Percentiles rank a stretch among this genome's conserved stretches.
phyloP scores from a whole-genome alignment of 1,140 invertebrate species.

The Diorhabda carinulata region DNA sequence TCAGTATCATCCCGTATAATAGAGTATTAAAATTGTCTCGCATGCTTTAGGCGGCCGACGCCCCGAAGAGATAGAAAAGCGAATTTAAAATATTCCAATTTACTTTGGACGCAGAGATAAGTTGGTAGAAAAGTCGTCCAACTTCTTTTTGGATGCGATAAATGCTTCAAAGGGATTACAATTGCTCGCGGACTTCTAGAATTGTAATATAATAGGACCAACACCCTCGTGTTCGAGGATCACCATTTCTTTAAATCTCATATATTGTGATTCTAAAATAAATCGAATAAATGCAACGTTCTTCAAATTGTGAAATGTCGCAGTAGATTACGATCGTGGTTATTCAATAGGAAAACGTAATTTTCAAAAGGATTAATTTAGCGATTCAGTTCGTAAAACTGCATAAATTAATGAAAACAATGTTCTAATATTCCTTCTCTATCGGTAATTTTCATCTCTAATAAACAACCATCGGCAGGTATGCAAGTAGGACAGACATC shows the following conservation, averaged over 20 bases:
- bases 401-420: too few species aligned
- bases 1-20: too few species aligned
- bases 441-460: too few species aligned
- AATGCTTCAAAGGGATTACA: slow-evolving; percentile 5
- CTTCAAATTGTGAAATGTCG: slow-evolving; percentile 21
- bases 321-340: slow-evolving; percentile 7
- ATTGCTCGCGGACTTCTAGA: slow-evolving; percentile 15
- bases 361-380: too few species aligned
- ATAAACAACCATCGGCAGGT: too few species aligned
- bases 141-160: slow-evolving; percentile 12
- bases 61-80: slow-evolving; percentile 31
- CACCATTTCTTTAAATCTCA: slow-evolving; percentile 42
- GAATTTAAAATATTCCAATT: slow-evolving; percentile 39
- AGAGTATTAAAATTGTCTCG: slow-evolving; percentile 31
- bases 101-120: slow-evolving; percentile 34
- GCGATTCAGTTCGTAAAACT: too few species aligned
- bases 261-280: slow-evolving; percentile 41
- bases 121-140: slow-evolving; percentile 28
- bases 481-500: too few species aligned
- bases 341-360: too few species aligned
- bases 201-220: slow-evolving; percentile 25
- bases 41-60: slow-evolving; percentile 29
- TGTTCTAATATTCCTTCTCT: too few species aligned
- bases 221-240: slow-evolving; percentile 34
- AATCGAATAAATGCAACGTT: slow-evolving; percentile 34